Evolutionary conservation across 2,888 invertebrate species (phyloP), one percentile per base, ranked within the genome.

Genomic region (Calliphora vomitoria): DNA sequence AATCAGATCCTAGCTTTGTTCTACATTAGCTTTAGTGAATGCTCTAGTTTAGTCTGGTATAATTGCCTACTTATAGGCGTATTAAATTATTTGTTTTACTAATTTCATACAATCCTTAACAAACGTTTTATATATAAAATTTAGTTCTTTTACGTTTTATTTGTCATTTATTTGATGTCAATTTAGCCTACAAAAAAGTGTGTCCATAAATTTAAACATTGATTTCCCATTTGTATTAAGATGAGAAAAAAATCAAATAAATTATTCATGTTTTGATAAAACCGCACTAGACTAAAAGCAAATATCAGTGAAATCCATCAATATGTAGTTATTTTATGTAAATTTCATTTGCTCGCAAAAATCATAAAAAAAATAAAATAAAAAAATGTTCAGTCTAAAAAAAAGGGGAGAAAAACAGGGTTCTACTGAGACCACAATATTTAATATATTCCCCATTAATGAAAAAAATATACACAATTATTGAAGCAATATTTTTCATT

Each of bases 201-300:
- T 66, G 18, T 58, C 25, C n/a, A 79, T 68, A 74, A 64, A 71
- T 85, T 76, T 79, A 66, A 71, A 76, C 47, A 71, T 47, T 60
- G 64, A 75, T 69, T 82, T 82, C 64, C 76, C 38, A 64, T 55
- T 58, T 81, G 58, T 66, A 64, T 66, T 71, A 47, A 81, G 81
- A 44, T 44, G 10, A 75, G 11, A 47, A 58, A 58, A 58, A 58
- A 66, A n/a, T 3, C n/a, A 76, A 25, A 58, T 72, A 81, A 66
- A 72, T 81, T 64, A 72, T 82, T 82, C 41, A 78, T 82, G 18
- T 38, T 68, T n/a, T 20, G 38, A 50, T 38, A 75, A 66, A 82
- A 6, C 35, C 15, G n/a, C 13, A 31, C 20, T 44, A 72, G 31
- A 74, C 66, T 15, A 35, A 60, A 79, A 15, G 8, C 8, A 69